Conservation (phyloP, 1,140 invertebrate genomes). For the Zaprionus gabonicus region DNA sequence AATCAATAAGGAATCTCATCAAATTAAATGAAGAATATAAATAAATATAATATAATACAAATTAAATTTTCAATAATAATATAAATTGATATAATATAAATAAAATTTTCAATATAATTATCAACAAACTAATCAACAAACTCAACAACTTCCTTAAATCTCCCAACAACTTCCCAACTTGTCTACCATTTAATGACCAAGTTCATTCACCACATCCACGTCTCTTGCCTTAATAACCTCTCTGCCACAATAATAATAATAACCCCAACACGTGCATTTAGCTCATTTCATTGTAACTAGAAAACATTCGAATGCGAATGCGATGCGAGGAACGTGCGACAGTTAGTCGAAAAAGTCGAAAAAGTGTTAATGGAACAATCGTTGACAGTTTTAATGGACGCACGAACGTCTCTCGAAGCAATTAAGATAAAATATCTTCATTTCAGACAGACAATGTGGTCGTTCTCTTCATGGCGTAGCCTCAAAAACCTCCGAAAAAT, state of each 20-base stretch:
- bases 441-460: conserved; percentile 11
- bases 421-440: conserved; percentile 49
- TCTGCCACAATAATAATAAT: neutral
- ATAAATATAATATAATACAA: too few species aligned
- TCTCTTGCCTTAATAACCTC: neutral
- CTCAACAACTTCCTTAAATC: too few species aligned
- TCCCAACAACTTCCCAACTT: neutral
- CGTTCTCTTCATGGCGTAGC: neutral
- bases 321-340: conserved; percentile 33
- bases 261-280: conserved; percentile 8
- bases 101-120: neutral
- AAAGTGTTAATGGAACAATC: conserved; percentile 35
- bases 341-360: conserved; percentile 38
- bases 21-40: neutral
- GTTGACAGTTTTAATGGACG: conserved; percentile 39
- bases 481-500: neutral
- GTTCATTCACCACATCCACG: neutral
- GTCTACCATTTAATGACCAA: neutral
- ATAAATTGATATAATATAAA: too few species aligned
- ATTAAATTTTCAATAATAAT: too few species aligned
- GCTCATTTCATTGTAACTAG: neutral
- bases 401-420: conserved; percentile 32
- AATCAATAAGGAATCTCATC: neutral
- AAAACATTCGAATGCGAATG: neutral
- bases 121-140: neutral